phyloP scores from a whole-genome alignment of 2,888 invertebrate genomes.

The Sabellastarte sp. region DNA sequence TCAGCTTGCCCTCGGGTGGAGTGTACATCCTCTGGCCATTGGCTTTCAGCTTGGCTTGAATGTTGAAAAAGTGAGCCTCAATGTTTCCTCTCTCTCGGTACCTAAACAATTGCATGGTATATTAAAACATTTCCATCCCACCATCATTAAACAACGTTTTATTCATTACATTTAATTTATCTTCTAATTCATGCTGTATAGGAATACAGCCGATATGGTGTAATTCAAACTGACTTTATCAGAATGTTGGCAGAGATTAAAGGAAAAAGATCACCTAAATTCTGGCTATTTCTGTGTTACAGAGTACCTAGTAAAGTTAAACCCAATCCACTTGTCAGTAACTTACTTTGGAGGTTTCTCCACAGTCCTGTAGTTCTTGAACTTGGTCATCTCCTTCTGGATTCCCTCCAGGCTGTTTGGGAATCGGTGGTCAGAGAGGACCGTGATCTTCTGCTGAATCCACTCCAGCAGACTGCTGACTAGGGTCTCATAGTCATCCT shows the following conservation, averaged over 20 bases:
- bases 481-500: constrained; percentile 82
- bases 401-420: constrained; percentile 95
- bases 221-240: too few relatives aligned
- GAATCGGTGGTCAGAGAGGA: constrained; percentile 81
- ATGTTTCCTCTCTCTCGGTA: constrained; percentile 94
- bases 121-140: too few relatives aligned
- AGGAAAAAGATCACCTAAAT: too few relatives aligned
- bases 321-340: too few relatives aligned
- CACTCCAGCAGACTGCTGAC: constrained; percentile 86
- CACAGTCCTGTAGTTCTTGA: constrained; percentile 92
- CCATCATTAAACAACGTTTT: too few relatives aligned
- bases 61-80: constrained; percentile 89
- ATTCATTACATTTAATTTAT: too few relatives aligned
- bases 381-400: constrained; percentile 81
- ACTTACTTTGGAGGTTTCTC: constrained; percentile 96
- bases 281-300: too few relatives aligned
- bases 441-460: constrained; percentile 82
- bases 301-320: too few relatives aligned
- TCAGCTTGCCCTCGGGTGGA: constrained; percentile 74
- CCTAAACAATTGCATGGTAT: too few relatives aligned
- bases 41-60: constrained; percentile 94
- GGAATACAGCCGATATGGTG: too few relatives aligned
- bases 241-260: too few relatives aligned
- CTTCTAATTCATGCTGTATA: too few relatives aligned
- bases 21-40: constrained; percentile 65